Conservation (phyloP, 2,797 vertebrate species). For the Ambastaia sidthimunki region DNA sequence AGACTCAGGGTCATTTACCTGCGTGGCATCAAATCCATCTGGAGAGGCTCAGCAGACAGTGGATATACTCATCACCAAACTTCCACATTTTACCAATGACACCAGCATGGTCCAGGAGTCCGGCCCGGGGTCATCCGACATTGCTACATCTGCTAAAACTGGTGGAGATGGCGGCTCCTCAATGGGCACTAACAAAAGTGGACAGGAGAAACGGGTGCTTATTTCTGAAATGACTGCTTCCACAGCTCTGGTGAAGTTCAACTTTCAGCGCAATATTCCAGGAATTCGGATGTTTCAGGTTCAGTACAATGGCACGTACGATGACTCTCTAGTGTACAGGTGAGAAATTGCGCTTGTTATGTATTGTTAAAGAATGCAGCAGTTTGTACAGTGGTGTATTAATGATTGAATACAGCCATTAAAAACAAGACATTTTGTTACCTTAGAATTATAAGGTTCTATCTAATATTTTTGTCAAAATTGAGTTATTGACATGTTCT, state of each 20-base stretch:
- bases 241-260: slow-evolving; percentile 92
- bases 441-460: too few relatives aligned
- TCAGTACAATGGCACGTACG: slow-evolving; percentile 98
- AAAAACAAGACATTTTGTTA: too few relatives aligned
- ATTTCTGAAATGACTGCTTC: slow-evolving; percentile 92
- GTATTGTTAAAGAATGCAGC: not conserved
- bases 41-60: slow-evolving; percentile 94
- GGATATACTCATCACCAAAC: slow-evolving; percentile 92
- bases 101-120: slow-evolving; percentile 89
- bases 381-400: too few relatives aligned
- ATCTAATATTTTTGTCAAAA: too few relatives aligned
- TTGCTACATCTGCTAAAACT: slow-evolving; percentile 94
- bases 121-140: slow-evolving; percentile 95
- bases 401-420: too few relatives aligned
- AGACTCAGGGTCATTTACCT: slow-evolving; percentile 96
- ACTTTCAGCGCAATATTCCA: slow-evolving; percentile 97
- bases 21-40: slow-evolving; percentile 95
- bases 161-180: slow-evolving; percentile 84
- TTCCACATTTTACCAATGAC: slow-evolving; percentile 93
- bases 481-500: too few relatives aligned
- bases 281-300: slow-evolving; percentile 99
- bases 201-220: slow-evolving; percentile 93
- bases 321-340: slow-evolving; percentile 99
- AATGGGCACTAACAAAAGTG: slow-evolving; percentile 87
- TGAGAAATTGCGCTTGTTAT: slow-evolving; percentile 66